phyloP scores from a whole-genome alignment of 2,113 vertebrate species.

The Pterocles orientalis region DNA sequence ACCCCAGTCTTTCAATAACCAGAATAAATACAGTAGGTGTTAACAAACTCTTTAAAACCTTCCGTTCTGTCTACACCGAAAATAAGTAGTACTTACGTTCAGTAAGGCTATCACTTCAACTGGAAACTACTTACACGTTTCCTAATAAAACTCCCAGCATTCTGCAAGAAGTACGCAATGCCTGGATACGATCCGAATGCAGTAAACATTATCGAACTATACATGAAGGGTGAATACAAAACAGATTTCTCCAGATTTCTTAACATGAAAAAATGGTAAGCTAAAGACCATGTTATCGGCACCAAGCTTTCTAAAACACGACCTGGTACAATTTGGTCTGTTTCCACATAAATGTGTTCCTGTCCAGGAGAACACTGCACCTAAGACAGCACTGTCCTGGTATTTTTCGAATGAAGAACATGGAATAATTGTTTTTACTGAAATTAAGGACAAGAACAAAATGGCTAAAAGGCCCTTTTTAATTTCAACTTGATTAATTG shows the following conservation, averaged over 20 bases:
- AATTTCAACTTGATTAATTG: not conserved
- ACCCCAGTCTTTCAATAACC: not conserved
- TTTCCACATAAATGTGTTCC: not conserved
- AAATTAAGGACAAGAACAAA: not conserved
- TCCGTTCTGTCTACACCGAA: not conserved
- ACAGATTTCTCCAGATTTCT: not conserved
- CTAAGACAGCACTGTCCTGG: rapidly evolving
- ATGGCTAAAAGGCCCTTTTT: not conserved
- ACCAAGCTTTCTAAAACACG: not conserved
- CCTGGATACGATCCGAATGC: rapidly evolving
- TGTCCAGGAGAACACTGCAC: not conserved
- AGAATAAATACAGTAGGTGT: not conserved
- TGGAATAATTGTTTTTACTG: not conserved
- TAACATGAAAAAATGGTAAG: not conserved
- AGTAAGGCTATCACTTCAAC: not conserved
- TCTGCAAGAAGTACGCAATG: not conserved
- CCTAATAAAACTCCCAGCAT: not conserved
- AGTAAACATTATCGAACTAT: not conserved
- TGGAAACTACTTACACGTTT: not conserved
- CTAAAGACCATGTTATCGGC: not conserved
- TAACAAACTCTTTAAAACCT: not conserved
- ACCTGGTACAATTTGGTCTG: not conserved
- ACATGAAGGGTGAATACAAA: not conserved
- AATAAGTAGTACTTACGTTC: not conserved
- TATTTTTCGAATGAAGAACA: not conserved